phyloP scores from a whole-genome alignment of 2,797 vertebrate genomes.

The Oryzias dopingdopingensis region DNA sequence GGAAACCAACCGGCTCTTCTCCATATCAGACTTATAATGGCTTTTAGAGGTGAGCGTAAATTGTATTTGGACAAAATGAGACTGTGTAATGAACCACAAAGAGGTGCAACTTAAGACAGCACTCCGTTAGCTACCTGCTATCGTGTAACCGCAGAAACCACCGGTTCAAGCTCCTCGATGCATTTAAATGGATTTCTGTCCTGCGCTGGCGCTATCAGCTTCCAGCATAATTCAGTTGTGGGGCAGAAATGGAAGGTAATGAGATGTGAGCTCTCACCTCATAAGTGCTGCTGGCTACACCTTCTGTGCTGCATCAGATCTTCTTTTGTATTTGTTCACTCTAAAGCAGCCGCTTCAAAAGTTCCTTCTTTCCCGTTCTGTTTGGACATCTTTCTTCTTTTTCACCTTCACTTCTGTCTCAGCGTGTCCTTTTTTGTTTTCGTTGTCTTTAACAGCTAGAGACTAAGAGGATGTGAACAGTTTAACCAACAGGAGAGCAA shows the following conservation, averaged over 20 bases:
- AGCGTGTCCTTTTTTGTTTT: too few species aligned
- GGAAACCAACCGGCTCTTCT: constrained; percentile 24
- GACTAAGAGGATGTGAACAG: not conserved
- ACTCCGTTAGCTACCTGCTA: constrained; percentile 49
- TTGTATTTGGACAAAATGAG: constrained; percentile 56
- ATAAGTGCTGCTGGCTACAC: constrained; percentile 57
- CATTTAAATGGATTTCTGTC: constrained; percentile 60
- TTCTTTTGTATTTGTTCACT: constrained; percentile 10
- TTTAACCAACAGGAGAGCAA: not conserved
- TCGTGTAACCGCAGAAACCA: constrained; percentile 65
- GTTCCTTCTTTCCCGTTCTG: constrained; percentile 5
- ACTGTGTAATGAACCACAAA: constrained; percentile 70
- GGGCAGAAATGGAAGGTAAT: constrained; percentile 44
- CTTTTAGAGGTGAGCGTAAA: constrained; percentile 66
- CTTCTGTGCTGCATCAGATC: constrained; percentile 40
- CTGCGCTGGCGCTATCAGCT: constrained; percentile 46
- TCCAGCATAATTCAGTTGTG: constrained; percentile 66
- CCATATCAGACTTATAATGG: constrained; percentile 48
- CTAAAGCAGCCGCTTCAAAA: too few species aligned
- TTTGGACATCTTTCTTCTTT: constrained; percentile 15
- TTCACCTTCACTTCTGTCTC: not conserved
- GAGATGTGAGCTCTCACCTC: constrained; percentile 57
- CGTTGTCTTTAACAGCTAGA: not conserved
- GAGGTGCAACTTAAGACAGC: constrained; percentile 63
- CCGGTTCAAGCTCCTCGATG: constrained; percentile 31